These are phyloP conservation scores for Cynodonichthys magdalenae DNA, from an alignment of 2,797 vertebrate species.

Conservation along the genomic window DNA sequence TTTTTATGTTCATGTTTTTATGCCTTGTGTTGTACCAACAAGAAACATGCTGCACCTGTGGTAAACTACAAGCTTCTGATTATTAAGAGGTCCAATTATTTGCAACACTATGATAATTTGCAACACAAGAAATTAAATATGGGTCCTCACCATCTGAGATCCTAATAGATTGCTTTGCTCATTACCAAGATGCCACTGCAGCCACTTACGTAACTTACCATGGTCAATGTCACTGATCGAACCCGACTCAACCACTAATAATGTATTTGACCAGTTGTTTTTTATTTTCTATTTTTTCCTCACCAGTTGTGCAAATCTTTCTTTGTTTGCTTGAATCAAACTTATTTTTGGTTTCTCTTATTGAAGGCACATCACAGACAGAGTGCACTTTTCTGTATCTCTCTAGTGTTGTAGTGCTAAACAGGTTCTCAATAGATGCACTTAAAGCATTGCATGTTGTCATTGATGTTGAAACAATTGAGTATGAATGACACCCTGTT, in stretches of 20 bases:
- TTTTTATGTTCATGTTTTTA: not conserved
- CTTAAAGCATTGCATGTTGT: not conserved
- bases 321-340: not conserved
- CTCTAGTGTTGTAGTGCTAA: not conserved
- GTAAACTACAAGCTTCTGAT: not conserved
- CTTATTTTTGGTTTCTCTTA: not conserved
- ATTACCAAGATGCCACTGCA: not conserved
- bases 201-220: too few relatives aligned
- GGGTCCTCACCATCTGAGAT: too few relatives aligned
- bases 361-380: not conserved
- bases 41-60: not conserved
- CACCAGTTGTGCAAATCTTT: not conserved
- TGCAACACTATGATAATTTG: not conserved
- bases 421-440: not conserved
- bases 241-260: too few relatives aligned
- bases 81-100: not conserved
- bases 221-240: too few relatives aligned
- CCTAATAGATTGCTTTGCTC: not conserved
- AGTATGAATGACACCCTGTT: slow-evolving; percentile 1
- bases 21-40: not conserved
- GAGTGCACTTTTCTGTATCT: not conserved
- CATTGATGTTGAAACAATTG: slow-evolving; percentile 6
- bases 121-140: too few relatives aligned
- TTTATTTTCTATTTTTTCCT: not conserved
- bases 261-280: not conserved